phyloP scores from a whole-genome alignment of 2,113 vertebrate species.

The Callocephalon fimbriatum region DNA sequence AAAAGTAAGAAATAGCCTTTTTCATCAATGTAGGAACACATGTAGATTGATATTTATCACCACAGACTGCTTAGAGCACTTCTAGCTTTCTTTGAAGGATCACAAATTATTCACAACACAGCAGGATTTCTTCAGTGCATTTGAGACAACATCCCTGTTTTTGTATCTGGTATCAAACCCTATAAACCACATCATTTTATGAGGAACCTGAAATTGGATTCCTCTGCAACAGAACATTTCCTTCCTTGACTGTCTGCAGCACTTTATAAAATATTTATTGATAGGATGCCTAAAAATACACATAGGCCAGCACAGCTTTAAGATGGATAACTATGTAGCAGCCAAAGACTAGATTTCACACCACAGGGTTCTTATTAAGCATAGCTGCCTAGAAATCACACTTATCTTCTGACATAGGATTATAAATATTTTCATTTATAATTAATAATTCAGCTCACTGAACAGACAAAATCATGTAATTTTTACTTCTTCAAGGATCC shows the following conservation, averaged over 20 bases:
- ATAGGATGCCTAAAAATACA: conserved; percentile 65
- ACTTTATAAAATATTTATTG: conserved; percentile 71
- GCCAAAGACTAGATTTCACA: conserved; percentile 36
- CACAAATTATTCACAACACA: conserved; percentile 51
- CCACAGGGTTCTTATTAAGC: conserved; percentile 48
- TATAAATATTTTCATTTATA: conserved; percentile 69
- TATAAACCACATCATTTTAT: conserved; percentile 43
- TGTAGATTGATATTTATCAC: conserved; percentile 27
- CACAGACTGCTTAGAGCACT: neutral
- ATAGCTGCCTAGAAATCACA: conserved; percentile 54
- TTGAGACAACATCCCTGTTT: conserved; percentile 52
- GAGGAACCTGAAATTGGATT: conserved; percentile 48
- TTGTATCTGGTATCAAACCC: conserved; percentile 43
- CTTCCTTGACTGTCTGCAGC: conserved; percentile 16
- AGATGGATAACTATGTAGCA: conserved; percentile 55
- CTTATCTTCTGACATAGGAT: conserved; percentile 48
- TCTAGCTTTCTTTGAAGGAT: conserved; percentile 31
- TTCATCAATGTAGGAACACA: conserved; percentile 11
- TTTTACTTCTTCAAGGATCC: conserved; percentile 33
- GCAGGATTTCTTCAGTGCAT: neutral
- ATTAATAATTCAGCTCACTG: conserved; percentile 66
- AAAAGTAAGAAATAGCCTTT: conserved; percentile 39
- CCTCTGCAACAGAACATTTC: conserved; percentile 50
- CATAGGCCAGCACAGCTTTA: conserved; percentile 29
- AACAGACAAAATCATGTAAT: conserved; percentile 19